Conservation (phyloP, 2,888 invertebrate genomes). For the Eupithecia pulchellata region DNA sequence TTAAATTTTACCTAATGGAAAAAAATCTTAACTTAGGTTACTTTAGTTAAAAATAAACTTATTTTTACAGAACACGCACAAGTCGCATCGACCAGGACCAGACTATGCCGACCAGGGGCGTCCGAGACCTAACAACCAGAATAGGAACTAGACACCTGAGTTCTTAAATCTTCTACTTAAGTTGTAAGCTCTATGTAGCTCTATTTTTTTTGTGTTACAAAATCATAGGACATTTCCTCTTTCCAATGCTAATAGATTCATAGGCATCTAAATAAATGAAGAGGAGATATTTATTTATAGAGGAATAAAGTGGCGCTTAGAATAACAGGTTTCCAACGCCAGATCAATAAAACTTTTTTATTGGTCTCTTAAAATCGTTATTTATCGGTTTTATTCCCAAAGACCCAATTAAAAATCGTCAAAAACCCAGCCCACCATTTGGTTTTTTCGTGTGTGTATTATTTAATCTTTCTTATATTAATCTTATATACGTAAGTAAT, state of each 20-base stretch:
- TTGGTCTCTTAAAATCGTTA: not conserved
- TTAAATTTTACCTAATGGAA: too few species aligned
- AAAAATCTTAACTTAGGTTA: too few species aligned
- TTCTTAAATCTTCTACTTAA: conserved; percentile 37
- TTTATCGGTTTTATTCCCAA: conserved; percentile 13
- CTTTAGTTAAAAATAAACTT: not conserved
- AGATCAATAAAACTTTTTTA: not conserved
- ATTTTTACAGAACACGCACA: conserved; percentile 60
- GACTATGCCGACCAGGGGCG: conserved; percentile 65
- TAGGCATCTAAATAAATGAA: too few species aligned
- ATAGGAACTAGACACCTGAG: conserved; percentile 62
- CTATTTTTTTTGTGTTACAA: not conserved
- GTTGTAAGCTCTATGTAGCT: conserved; percentile 1
- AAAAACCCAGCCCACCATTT: conserved; percentile 52
- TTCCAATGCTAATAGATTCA: not conserved
- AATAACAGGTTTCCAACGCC: not conserved
- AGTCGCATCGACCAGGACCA: conserved; percentile 58
- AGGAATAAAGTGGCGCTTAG: not conserved
- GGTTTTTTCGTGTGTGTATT: conserved; percentile 39
- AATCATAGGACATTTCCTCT: too few species aligned
- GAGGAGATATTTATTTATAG: not conserved
- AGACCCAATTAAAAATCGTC: conserved; percentile 16
- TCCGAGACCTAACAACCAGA: conserved; percentile 51
- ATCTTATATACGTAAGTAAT: conserved; percentile 41
- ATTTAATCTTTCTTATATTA: conserved; percentile 54